These are phyloP conservation scores for Drosophila quinaria DNA, from an alignment of 2,888 invertebrate genomes.

Conservation along the genomic window DNA sequence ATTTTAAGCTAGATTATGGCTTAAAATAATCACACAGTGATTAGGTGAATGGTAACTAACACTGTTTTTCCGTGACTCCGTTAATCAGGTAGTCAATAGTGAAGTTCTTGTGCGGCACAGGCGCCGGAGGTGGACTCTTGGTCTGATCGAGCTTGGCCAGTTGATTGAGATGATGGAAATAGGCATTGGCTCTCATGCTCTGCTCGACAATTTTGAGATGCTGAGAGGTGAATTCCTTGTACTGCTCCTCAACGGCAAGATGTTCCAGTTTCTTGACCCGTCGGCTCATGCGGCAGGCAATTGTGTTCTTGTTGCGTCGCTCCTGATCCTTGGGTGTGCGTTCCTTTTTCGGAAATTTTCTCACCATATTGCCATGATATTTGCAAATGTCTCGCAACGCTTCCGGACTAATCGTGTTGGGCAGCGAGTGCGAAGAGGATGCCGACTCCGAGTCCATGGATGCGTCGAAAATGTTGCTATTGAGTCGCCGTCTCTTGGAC, in stretches of 20 bases:
- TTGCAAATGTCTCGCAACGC: conserved; percentile 76
- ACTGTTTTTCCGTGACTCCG: conserved; percentile 35
- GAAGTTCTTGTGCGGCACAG: conserved; percentile 54
- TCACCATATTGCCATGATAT: conserved; percentile 83
- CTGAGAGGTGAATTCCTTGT: conserved; percentile 69
- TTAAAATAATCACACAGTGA: conserved; percentile 38
- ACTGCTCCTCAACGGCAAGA: conserved; percentile 79
- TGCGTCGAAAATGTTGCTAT: conserved; percentile 29
- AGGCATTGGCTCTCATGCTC: conserved; percentile 70
- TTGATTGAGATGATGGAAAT: conserved; percentile 73
- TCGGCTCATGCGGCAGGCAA: conserved; percentile 83
- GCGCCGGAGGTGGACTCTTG: conserved; percentile 9
- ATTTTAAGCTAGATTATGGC: neutral
- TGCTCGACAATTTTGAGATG: conserved; percentile 71
- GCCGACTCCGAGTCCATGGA: conserved; percentile 43
- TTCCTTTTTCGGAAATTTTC: conserved; percentile 82
- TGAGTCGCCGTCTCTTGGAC: conserved; percentile 55
- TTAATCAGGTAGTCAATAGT: conserved; percentile 71
- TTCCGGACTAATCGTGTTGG: conserved; percentile 58
- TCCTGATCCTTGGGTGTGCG: conserved; percentile 83
- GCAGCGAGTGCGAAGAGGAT: conserved; percentile 50
- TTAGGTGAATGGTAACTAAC: conserved; percentile 3
- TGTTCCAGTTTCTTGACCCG: conserved; percentile 82
- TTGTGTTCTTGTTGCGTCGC: conserved; percentile 83
- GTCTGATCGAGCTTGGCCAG: conserved; percentile 41